Evolutionary conservation across 2,888 invertebrate genomes (phyloP).

Genomic region (Oscheius sp.): DNA sequence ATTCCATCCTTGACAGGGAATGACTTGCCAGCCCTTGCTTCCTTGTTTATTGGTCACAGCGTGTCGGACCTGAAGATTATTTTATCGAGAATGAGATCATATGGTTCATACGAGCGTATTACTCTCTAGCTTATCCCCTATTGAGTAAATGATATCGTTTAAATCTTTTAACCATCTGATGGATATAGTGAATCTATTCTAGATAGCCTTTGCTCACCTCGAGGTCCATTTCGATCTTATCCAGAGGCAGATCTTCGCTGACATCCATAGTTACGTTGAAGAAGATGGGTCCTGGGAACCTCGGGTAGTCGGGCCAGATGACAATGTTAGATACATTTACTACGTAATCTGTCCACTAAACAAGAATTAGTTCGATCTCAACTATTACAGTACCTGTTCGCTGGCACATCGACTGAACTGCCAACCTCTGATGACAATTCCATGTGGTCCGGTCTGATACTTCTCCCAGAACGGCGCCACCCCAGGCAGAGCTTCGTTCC

Average conservation of each 20-base stretch:
- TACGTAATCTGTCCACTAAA: slow-evolving; percentile 73
- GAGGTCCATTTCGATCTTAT: slow-evolving; percentile 73
- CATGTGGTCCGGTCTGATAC: slow-evolving; percentile 71
- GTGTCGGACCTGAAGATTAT: slow-evolving; percentile 61
- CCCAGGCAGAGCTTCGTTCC: slow-evolving; percentile 72
- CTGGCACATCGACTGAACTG: slow-evolving; percentile 73
- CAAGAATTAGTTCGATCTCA: background rate
- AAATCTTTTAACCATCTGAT: too few relatives aligned
- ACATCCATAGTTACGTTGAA: slow-evolving; percentile 73
- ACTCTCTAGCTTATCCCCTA: background rate
- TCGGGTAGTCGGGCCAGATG: slow-evolving; percentile 73
- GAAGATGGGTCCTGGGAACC: slow-evolving; percentile 73
- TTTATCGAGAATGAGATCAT: background rate
- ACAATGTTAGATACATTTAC: slow-evolving; percentile 73
- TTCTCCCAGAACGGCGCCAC: slow-evolving; percentile 73
- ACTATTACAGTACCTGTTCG: slow-evolving; percentile 61
- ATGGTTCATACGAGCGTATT: too few relatives aligned
- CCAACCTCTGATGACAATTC: slow-evolving; percentile 73
- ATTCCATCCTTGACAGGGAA: slow-evolving; percentile 74
- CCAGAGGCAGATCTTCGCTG: slow-evolving; percentile 69
- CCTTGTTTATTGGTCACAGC: slow-evolving; percentile 71
- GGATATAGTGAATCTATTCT: too few relatives aligned
- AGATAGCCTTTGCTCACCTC: slow-evolving; percentile 53
- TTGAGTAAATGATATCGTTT: too few relatives aligned
- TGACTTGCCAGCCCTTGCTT: slow-evolving; percentile 73